Evolutionary conservation across 35 echinoderm and acorn worm species (phyloP).

Genomic region (Ophiothrix spiculata): DNA sequence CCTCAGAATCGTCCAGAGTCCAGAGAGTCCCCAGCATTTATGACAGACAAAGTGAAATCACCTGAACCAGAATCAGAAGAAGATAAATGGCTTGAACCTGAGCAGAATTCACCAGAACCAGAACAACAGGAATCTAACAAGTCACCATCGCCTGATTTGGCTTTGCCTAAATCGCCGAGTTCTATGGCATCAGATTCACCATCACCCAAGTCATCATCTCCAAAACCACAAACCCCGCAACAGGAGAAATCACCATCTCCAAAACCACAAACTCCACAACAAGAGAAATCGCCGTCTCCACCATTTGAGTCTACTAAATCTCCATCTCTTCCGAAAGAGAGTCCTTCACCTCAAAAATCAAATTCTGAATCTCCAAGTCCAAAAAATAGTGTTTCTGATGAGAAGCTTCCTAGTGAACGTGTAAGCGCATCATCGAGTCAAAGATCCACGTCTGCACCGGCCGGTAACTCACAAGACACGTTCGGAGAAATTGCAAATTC

Average conservation of each 20-base stretch:
- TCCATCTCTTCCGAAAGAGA: no score
- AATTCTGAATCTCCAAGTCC: background rate
- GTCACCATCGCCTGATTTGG: background rate
- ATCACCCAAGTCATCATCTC: background rate
- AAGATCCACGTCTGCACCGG: background rate
- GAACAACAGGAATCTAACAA: background rate
- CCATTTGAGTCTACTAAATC: background rate
- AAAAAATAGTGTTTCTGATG: background rate
- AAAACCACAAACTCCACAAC: background rate
- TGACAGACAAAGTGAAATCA: background rate
- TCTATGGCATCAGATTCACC: background rate
- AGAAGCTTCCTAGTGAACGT: background rate
- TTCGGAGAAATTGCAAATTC: background rate
- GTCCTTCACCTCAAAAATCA: background rate
- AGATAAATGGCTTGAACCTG: no score
- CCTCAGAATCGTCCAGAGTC: background rate
- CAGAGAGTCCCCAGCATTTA: background rate
- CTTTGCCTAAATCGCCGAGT: background rate
- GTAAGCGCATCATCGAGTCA: background rate
- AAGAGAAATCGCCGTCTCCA: background rate
- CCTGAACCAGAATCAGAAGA: no score
- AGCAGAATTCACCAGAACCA: no score
- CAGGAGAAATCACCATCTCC: constrained; percentile 9
- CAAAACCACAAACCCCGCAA: background rate
- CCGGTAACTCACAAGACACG: background rate